Evolutionary conservation across 2,797 vertebrate species (phyloP), one percentile per base, ranked within the genome.

Genomic region (Enteromius anoplus): DNA sequence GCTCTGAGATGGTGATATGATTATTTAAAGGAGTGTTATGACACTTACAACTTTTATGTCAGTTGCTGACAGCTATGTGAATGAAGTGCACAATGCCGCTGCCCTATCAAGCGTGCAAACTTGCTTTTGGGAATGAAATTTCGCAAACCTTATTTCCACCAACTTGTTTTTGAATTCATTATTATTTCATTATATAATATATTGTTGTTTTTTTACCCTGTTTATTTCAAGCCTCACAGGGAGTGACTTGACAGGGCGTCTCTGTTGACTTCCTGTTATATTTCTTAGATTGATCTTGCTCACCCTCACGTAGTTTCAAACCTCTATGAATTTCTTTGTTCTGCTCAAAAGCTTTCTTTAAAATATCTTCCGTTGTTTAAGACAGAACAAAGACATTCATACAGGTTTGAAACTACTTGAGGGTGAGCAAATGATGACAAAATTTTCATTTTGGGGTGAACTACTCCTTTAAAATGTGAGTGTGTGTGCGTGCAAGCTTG

Each of bases 11-110:
- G 37, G 19, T 64, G 72, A 37, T 58, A 32, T 23, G 66, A 83
- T 71, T 77, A 77, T 70, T 77, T 83, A 77, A 77, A 83, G 75
- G 34, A 53, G 75, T 83, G 81, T 78, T 71, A 70, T 58, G 75
- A 78, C 75, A 83, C 72, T 76, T 83, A 32, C 6, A 5, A 21
- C 62, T 77, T 76, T 40, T 21, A 66, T 66, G 51, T 53, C 23
- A 7, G 72, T 29, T 17, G 62, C n/a, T 76, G 73, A 77, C 64
- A 45, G 81, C 47, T 53, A 17, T 49, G 71, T 72, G 7, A 66
- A 84, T 85, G 32, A 81, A 17, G 14, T 17, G 3, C 1, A 4
- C 45, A 58, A 47, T 60, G 23, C 32, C 0, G 3, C 29, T n/a
- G 6, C 6, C 37, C 53, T 55, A 32, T 42, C n/a, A 70, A 29